Conservation (phyloP, 2,888 invertebrate species). For the Pharmacophagus antenor region DNA sequence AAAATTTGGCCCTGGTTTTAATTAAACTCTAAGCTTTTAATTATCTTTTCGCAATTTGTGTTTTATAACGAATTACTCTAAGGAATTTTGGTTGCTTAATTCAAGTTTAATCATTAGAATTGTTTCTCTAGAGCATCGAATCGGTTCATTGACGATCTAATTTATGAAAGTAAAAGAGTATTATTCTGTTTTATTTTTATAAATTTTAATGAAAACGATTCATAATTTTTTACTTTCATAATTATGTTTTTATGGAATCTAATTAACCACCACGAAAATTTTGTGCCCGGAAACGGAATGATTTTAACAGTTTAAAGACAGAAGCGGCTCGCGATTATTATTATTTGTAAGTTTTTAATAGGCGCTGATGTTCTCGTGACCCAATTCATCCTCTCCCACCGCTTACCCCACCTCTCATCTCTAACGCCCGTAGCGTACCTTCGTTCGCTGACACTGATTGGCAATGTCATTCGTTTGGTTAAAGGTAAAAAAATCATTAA, state of each 20-base stretch:
- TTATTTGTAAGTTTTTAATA: not conserved
- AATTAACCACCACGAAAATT: not conserved
- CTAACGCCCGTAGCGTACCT: conserved; percentile 4
- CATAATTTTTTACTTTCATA: no score
- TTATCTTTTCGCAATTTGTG: conserved; percentile 14
- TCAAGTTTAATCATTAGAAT: not conserved
- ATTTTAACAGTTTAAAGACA: not conserved
- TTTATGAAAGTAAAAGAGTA: no score
- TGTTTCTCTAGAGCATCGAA: not conserved
- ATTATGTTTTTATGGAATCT: no score
- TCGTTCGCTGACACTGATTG: conserved; percentile 14
- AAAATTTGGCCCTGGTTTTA: conserved; percentile 18
- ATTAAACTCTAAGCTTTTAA: conserved; percentile 18
- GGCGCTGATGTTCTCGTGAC: conserved; percentile 57
- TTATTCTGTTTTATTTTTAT: no score
- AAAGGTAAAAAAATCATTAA: conserved; percentile 2
- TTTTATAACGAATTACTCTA: conserved; percentile 5
- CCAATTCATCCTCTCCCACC: conserved; percentile 48
- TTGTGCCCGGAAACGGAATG: not conserved
- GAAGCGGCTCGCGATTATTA: not conserved
- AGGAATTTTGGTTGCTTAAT: conserved; percentile 1
- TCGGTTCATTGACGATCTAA: not conserved
- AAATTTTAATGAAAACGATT: no score
- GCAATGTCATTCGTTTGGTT: conserved; percentile 7
- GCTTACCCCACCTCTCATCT: conserved; percentile 13